phyloP scores from a whole-genome alignment of 2,797 vertebrate species.

The Sparidentex hasta region DNA sequence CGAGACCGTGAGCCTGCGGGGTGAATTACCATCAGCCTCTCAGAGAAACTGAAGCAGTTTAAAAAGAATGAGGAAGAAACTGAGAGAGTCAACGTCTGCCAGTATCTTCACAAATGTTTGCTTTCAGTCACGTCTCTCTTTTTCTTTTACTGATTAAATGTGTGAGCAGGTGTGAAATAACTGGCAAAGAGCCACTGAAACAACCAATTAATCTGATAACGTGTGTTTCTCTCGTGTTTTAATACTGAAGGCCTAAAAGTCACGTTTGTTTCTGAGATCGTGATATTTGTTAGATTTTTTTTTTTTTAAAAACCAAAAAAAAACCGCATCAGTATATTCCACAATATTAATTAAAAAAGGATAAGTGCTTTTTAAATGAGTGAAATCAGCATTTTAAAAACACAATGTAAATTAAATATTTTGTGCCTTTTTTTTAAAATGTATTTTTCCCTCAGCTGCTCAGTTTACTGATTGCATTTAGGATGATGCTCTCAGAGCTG shows the following conservation, averaged over 20 bases:
- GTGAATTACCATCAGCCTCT: neutral
- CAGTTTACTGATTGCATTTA: neutral
- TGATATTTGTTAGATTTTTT: neutral
- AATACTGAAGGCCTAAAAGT: neutral
- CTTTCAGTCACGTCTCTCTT: neutral
- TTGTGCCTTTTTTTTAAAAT: neutral
- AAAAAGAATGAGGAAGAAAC: neutral
- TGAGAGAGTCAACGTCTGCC: neutral
- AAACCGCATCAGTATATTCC: too few relatives aligned
- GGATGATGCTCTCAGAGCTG: too few relatives aligned
- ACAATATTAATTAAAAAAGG: too few relatives aligned
- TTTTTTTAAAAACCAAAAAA: neutral
- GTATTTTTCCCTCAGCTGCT: neutral
- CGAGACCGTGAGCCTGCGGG: neutral
- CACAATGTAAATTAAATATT: neutral
- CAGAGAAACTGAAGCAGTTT: neutral
- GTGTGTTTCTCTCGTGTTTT: neutral
- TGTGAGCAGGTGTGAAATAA: constrained; percentile 9
- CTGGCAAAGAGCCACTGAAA: neutral
- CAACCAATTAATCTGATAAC: neutral
- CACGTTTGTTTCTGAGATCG: neutral
- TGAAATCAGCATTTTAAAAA: neutral
- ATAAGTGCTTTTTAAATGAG: neutral
- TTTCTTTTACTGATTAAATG: neutral
- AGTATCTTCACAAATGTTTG: neutral